These are phyloP conservation scores for Cordylochernes scorpioides DNA, from an alignment of 2,888 invertebrate species.

Conservation along the genomic window DNA sequence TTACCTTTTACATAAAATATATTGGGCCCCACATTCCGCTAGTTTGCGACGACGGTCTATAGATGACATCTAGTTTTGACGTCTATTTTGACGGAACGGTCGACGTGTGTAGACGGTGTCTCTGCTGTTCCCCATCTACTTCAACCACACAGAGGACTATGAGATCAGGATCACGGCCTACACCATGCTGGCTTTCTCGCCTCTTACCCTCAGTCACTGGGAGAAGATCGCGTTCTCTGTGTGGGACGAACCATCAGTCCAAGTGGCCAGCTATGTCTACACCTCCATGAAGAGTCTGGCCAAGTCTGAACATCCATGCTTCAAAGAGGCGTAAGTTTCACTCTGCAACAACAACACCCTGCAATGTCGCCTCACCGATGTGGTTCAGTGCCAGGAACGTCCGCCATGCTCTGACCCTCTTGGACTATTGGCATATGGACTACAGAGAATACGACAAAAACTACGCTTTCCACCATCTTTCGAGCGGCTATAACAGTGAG, in stretches of 20 bases:
- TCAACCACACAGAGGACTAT: conserved; percentile 18
- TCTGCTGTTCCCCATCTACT: conserved; percentile 18
- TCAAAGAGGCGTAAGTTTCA: conserved; percentile 8
- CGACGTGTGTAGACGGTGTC: too few species aligned
- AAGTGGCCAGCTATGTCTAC: conserved; percentile 19
- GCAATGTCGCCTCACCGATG: too few species aligned
- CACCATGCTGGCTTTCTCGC: conserved; percentile 16
- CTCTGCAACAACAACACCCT: too few species aligned
- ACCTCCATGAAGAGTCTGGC: conserved; percentile 17
- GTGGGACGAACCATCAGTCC: conserved; percentile 18
- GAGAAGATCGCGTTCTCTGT: conserved; percentile 21
- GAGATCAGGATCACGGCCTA: conserved; percentile 21
- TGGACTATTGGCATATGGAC: conserved; percentile 5
- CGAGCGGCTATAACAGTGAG: conserved; percentile 8
- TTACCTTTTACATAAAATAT: too few species aligned
- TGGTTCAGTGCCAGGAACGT: conserved; percentile 5
- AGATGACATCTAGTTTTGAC: too few species aligned
- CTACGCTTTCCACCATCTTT: conserved; percentile 1
- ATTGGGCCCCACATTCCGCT: too few species aligned
- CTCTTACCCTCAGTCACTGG: conserved; percentile 18
- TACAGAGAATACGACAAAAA: conserved; percentile 7
- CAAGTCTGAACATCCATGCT: conserved; percentile 13
- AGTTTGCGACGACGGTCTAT: too few species aligned
- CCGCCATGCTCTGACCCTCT: conserved; percentile 4
- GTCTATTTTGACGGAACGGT: too few species aligned